Base-by-base conservation (phyloP, 2,888 invertebrate species). In the Sturmia bella region DNA sequence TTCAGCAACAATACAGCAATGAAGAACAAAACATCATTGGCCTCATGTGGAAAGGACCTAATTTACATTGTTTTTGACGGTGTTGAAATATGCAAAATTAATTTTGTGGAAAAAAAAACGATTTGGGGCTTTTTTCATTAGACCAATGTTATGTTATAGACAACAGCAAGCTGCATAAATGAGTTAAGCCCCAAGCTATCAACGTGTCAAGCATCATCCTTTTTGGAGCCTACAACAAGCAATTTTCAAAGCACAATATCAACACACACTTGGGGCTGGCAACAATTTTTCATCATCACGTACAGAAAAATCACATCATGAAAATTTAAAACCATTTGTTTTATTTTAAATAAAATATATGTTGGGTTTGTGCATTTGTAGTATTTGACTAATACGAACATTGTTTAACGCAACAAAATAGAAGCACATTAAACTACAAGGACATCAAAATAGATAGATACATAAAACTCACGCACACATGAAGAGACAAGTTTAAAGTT, bases 111-210 rank as follows among this genome's bases (percentile, higher is more conserved):
- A n/a, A n/a, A n/a, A n/a, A n/a, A n/a, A n/a, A n/a, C n/a, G n/a
- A n/a, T n/a, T n/a, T n/a, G n/a, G n/a, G n/a, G n/a, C n/a, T n/a
- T n/a, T n/a, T n/a, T n/a, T n/a, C n/a, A n/a, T n/a, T n/a, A n/a
- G n/a, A n/a, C n/a, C n/a, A n/a, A n/a, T n/a, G n/a, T n/a, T n/a
- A n/a, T n/a, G n/a, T n/a, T n/a, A n/a, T n/a, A n/a, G n/a, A n/a
- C n/a, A n/a, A n/a, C n/a, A n/a, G n/a, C 56, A 80, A 80, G 66
- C 72, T 41, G 54, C 68, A 81, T 61, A 81, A 76, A 81, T 76
- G 66, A 72, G 48, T 76, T 61, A 43, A 59, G 21, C 72, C 76
- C 61, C 66, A 81, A 56, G 76, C 63, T 70, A 56, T 75, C 72
- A 76, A 72, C 72, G 41, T 56, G 66, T 59, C 48, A 72, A 76